A percentile compares a stretch with the other conserved stretches of the same genome.
Evolutionary conservation across 2,113 vertebrate species (phyloP).

Genomic region (Okapia johnstoni): DNA sequence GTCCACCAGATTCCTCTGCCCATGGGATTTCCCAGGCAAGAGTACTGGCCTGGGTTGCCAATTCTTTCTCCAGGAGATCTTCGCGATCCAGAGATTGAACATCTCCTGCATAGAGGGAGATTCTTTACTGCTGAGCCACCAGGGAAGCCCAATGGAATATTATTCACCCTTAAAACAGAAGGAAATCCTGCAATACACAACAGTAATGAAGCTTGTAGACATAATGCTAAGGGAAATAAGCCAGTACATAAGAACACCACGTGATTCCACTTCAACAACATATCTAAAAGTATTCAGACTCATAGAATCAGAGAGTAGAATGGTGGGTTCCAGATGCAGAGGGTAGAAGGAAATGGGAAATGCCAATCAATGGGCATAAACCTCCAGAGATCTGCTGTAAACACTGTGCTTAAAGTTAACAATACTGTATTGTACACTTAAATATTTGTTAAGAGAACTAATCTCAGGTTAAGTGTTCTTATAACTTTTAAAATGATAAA

Average conservation of each 20-base stretch:
- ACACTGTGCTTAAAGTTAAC: neutral
- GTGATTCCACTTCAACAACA: neutral
- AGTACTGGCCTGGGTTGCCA: neutral
- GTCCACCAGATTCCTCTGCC: neutral
- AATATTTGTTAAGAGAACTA: neutral
- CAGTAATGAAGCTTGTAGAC: neutral
- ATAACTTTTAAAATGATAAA: neutral
- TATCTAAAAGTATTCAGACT: neutral
- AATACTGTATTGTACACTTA: neutral
- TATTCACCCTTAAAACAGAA: neutral
- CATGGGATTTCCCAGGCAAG: neutral
- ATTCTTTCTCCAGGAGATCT: neutral
- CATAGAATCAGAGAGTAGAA: neutral
- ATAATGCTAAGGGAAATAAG: neutral
- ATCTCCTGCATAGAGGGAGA: neutral
- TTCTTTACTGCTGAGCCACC: neutral
- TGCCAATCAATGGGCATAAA: neutral
- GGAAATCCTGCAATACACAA: neutral
- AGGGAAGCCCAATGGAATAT: neutral
- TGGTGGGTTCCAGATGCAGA: neutral
- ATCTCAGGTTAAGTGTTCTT: neutral
- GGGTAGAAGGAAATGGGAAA: neutral
- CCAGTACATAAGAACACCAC: neutral
- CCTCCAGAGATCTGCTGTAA: neutral
- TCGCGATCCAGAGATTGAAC: fast-evolving